Conservation (phyloP, 2,797 vertebrate species). For the Gallirallus australis region DNA sequence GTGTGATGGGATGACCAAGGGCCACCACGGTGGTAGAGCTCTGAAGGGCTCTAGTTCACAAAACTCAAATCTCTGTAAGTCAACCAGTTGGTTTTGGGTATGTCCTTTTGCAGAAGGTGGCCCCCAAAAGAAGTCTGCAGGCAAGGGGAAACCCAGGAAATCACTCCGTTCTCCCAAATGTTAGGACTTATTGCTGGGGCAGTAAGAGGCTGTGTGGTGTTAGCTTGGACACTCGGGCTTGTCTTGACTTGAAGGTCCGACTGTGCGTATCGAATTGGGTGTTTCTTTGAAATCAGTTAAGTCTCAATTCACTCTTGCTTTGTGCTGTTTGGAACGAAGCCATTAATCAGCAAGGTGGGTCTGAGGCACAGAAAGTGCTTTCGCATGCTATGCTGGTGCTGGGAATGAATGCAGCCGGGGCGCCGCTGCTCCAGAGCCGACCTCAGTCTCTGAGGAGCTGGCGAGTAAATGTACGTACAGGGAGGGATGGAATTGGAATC, state of each 20-base stretch:
- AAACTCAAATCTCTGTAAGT: background rate
- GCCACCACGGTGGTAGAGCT: background rate
- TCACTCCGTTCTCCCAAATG: background rate
- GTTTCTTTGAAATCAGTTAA: background rate
- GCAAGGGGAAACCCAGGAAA: background rate
- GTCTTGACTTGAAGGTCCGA: background rate
- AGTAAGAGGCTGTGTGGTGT: fast-evolving
- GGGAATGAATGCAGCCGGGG: background rate
- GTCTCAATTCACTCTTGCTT: background rate
- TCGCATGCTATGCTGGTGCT: background rate
- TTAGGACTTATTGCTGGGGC: fast-evolving
- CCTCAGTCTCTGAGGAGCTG: background rate
- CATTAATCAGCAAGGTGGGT: background rate
- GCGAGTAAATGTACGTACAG: background rate
- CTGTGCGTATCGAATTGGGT: fast-evolving
- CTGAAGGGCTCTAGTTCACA: background rate
- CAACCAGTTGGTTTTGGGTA: fast-evolving
- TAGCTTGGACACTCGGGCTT: background rate
- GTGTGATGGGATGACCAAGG: background rate
- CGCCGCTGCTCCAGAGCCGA: background rate
- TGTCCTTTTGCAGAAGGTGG: background rate
- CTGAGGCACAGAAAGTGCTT: background rate
- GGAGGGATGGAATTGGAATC: background rate
- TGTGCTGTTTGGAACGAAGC: background rate
- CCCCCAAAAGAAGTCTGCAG: background rate